Base-by-base conservation (phyloP, 2,888 invertebrate genomes). In the Microctonus aethiopoides region DNA sequence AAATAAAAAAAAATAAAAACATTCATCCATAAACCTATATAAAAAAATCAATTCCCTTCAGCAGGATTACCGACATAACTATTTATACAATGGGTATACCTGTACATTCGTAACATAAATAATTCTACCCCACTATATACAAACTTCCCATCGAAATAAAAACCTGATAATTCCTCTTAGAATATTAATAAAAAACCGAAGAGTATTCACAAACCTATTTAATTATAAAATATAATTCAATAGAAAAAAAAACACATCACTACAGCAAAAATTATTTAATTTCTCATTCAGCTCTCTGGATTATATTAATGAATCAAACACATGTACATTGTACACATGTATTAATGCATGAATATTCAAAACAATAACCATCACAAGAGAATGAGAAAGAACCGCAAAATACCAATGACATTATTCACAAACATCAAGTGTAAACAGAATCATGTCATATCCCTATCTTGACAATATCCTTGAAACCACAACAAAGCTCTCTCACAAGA, bases 381-480 rank as follows among this genome's bases (percentile, higher is more conserved):
- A 36, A 22, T 32, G 22, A 7, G 24, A 24, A 60, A 6, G 22
- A 34, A 60, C 34, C 13, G 20, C 34, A 5, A 34, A 51, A 51
- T 51, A 9, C 10, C 63, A 29, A 5, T 22, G n/a, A 22, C 13
- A 63, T 11, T 52, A 51, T 63, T 13, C 32, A 16, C 22, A 16
- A 4, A 6, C 13, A 51, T 16, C n/a, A n/a, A n/a, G n/a, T 26
- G 36, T 63, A 52, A 63, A 52, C 34, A 52, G 34, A 34, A 52
- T 52, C 32, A 34, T 63, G 16, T n/a, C n/a, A n/a, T n/a, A n/a
- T 11, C n/a, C 34, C 36, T 52, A 52, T 41, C 61, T 59, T 32
- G 32, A 32, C 32, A 24, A 54, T 54, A 54, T 29, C 3, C 54
- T 22, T 11, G 22, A 57, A 29, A n/a, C 57, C 57, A 29, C 57